Percentiles rank a stretch among this genome's conserved stretches.
phyloP scores from a whole-genome alignment of 1,140 invertebrate genomes.

The Drosophila tsacasi region DNA sequence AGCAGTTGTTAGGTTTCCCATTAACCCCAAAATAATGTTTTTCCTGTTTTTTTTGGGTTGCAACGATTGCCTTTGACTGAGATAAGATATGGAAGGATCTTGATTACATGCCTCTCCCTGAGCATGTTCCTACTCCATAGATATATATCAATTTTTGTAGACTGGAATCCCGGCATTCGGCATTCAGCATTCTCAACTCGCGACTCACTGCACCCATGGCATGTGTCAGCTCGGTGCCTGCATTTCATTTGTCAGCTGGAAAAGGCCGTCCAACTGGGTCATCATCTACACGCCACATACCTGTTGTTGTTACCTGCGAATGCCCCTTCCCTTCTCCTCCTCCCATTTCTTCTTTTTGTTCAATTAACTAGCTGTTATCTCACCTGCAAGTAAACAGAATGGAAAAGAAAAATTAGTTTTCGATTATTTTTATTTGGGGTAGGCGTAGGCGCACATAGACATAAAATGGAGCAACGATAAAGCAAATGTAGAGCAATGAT shows the following conservation, averaged over 20 bases:
- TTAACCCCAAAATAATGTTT: conserved; percentile 6
- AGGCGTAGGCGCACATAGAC: conserved; percentile 21
- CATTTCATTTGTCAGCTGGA: conserved; percentile 64
- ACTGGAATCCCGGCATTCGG: conserved; percentile 38
- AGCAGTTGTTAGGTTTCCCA: conserved; percentile 23
- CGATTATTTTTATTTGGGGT: conserved; percentile 38
- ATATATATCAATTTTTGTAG: background rate
- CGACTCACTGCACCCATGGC: conserved; percentile 58
- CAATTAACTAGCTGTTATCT: conserved; percentile 49
- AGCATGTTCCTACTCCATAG: background rate
- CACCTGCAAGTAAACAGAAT: conserved; percentile 43
- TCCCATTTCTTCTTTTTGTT: conserved; percentile 2
- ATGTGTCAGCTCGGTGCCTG: conserved; percentile 52
- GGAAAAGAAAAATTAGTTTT: conserved; percentile 34
- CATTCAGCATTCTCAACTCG: conserved; percentile 31
- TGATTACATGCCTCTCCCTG: background rate
- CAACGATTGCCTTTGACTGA: conserved; percentile 4
- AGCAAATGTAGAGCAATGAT: conserved; percentile 7
- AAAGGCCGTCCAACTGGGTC: conserved; percentile 55
- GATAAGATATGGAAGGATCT: conserved; percentile 19
- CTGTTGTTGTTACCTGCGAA: conserved; percentile 14
- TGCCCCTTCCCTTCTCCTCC: conserved; percentile 5
- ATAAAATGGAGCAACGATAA: conserved; percentile 27
- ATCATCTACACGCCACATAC: conserved; percentile 33
- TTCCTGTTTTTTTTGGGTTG: conserved; percentile 1